phyloP scores from a whole-genome alignment of 2,888 invertebrate species.

The Drosophila peninsularis region DNA sequence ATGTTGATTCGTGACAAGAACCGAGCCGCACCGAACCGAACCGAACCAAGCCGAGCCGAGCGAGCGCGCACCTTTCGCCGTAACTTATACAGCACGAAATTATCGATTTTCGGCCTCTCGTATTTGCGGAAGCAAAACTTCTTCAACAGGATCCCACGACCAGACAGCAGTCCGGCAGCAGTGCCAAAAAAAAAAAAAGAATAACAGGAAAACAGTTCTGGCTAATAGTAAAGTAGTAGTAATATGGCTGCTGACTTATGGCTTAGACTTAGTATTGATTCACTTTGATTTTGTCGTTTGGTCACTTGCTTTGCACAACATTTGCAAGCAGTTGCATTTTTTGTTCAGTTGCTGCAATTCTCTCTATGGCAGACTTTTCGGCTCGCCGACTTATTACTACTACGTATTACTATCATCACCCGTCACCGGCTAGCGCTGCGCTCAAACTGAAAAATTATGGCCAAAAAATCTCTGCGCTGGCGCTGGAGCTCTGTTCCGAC shows the following conservation, averaged over 20 bases:
- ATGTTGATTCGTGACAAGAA: slow-evolving; percentile 47
- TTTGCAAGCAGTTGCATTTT: slow-evolving; percentile 34
- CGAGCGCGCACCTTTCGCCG: slow-evolving; percentile 82
- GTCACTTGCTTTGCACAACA: slow-evolving; percentile 36
- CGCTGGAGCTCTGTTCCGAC: slow-evolving; percentile 56
- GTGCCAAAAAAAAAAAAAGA: slow-evolving; percentile 21
- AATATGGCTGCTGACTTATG: slow-evolving; percentile 15
- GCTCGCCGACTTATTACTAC: slow-evolving; percentile 72
- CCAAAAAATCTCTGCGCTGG: slow-evolving; percentile 77
- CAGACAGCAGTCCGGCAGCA: slow-evolving; percentile 42
- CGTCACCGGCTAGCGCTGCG: slow-evolving; percentile 79
- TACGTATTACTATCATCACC: slow-evolving; percentile 76
- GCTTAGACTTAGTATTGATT: slow-evolving; percentile 7
- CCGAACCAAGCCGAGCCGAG: slow-evolving; percentile 41
- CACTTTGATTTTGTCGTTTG: slow-evolving; percentile 14
- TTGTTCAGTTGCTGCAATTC: slow-evolving; percentile 38
- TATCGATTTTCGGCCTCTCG: slow-evolving; percentile 80
- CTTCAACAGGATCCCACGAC: slow-evolving; percentile 58
- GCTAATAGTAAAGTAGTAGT: slow-evolving; percentile 7
- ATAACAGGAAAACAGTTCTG: slow-evolving; percentile 5
- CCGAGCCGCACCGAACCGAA: slow-evolving; percentile 19
- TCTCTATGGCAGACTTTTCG: slow-evolving; percentile 52
- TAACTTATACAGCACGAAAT: slow-evolving; percentile 83
- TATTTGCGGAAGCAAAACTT: slow-evolving; percentile 77
- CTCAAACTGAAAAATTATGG: slow-evolving; percentile 77